phyloP scores from a whole-genome alignment of 2,888 invertebrate species.

The Drosophila nr. perissopoda region DNA sequence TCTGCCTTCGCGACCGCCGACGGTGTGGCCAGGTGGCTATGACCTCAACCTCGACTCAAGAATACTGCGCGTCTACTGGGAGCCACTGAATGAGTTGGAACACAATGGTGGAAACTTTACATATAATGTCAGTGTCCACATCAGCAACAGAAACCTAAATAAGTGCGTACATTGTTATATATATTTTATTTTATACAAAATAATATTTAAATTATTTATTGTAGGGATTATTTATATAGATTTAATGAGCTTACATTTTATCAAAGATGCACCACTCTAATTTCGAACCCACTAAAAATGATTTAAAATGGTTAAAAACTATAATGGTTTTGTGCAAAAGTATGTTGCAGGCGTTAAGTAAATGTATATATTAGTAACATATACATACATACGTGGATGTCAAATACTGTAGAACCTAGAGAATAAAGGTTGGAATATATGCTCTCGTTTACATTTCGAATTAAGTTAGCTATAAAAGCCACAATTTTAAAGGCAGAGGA shows the following conservation, averaged over 20 bases:
- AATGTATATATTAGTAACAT: background rate
- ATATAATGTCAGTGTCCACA: constrained; percentile 86
- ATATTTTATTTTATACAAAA: background rate
- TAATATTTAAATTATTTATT: background rate
- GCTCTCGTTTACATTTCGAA: background rate
- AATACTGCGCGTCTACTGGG: constrained; percentile 90
- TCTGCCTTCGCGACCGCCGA: constrained; percentile 88
- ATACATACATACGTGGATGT: background rate
- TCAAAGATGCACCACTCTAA: background rate
- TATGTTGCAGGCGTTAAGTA: background rate
- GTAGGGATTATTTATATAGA: background rate
- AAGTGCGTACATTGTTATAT: constrained; percentile 51
- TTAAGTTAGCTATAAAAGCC: background rate
- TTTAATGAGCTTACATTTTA: background rate
- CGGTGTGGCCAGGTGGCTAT: constrained; percentile 88
- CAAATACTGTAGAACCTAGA: background rate
- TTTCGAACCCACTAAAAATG: background rate
- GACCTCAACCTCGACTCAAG: constrained; percentile 86
- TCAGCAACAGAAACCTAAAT: constrained; percentile 30
- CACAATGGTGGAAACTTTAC: constrained; percentile 91
- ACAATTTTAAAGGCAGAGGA: background rate
- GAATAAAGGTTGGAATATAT: background rate
- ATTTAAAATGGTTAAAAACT: background rate
- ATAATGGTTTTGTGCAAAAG: background rate
- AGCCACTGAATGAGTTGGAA: constrained; percentile 88